Conservation (phyloP, 2,113 vertebrate species). For the Lethenteron camtschaticum region DNA sequence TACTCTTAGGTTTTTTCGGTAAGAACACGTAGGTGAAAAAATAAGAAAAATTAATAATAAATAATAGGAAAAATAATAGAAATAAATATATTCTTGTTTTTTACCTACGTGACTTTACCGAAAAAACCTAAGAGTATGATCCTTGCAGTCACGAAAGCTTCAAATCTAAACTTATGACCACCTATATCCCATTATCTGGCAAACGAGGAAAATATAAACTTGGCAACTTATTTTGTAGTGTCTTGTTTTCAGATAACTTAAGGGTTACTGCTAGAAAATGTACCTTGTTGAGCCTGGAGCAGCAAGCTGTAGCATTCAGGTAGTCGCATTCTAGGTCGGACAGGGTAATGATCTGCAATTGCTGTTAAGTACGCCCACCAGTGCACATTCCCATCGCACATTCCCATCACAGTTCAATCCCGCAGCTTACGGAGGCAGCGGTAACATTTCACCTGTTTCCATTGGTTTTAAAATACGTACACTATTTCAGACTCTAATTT, state of each 20-base stretch:
- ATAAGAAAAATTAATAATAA: too few species aligned
- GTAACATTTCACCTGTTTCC: too few species aligned
- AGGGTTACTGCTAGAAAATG: background rate
- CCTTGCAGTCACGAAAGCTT: background rate
- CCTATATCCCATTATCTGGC: background rate
- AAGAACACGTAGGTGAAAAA: too few species aligned
- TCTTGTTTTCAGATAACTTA: slow-evolving; percentile 8
- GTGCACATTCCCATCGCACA: background rate
- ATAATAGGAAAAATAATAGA: background rate
- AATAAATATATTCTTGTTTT: too few species aligned
- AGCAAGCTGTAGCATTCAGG: slow-evolving; percentile 85
- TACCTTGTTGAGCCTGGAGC: slow-evolving; percentile 95
- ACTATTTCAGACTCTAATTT: too few species aligned
- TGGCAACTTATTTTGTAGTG: background rate
- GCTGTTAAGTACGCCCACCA: slow-evolving; percentile 28
- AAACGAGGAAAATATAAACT: background rate
- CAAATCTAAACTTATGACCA: background rate
- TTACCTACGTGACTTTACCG: too few species aligned
- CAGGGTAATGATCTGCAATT: slow-evolving; percentile 65
- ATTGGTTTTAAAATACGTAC: too few species aligned
- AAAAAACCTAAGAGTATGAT: too few species aligned
- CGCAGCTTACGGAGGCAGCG: too few species aligned
- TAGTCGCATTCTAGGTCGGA: slow-evolving; percentile 98
- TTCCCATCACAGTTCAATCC: background rate
- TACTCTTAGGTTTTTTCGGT: too few species aligned